These are phyloP conservation scores for Saccostrea cuccullata DNA, from an alignment of 1,140 invertebrate species.

Conservation along the genomic window DNA sequence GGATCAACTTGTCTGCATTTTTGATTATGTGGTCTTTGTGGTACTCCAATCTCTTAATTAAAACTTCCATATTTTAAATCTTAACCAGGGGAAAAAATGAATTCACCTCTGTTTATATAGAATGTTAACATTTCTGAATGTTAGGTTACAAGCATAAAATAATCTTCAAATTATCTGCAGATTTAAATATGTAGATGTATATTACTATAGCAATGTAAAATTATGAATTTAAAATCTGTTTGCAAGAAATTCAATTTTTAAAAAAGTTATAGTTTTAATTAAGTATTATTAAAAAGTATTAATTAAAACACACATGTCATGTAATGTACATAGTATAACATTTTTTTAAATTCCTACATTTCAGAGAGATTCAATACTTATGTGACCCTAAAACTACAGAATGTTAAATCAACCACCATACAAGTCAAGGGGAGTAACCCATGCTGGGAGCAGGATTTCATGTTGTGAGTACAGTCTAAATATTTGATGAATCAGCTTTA, in stretches of 20 bases:
- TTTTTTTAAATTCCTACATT: slow-evolving; percentile 45
- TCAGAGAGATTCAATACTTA: slow-evolving; percentile 83
- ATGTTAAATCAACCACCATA: slow-evolving; percentile 98
- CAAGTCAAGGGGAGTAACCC: slow-evolving; percentile 96
- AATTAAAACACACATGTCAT: too few relatives aligned
- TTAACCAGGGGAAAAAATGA: background rate
- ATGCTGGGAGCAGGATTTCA: slow-evolving; percentile 98
- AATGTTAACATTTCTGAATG: background rate
- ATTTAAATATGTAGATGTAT: background rate
- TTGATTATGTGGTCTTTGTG: background rate
- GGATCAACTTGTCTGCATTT: background rate
- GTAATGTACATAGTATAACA: too few relatives aligned
- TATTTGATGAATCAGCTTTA: background rate
- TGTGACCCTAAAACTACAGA: slow-evolving; percentile 96
- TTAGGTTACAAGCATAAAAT: too few relatives aligned
- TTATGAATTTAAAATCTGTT: background rate
- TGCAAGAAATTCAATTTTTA: too few relatives aligned
- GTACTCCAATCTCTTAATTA: background rate
- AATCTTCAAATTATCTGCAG: too few relatives aligned
- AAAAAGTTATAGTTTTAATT: too few relatives aligned
- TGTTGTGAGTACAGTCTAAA: slow-evolving; percentile 90
- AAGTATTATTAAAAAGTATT: too few relatives aligned
- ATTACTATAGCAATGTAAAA: background rate
- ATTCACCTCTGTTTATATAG: background rate
- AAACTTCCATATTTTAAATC: background rate